Percentiles rank a stretch among this genome's conserved stretches.
phyloP scores from a whole-genome alignment of 2,797 vertebrate genomes.

The Eurystomus glaucurus region DNA sequence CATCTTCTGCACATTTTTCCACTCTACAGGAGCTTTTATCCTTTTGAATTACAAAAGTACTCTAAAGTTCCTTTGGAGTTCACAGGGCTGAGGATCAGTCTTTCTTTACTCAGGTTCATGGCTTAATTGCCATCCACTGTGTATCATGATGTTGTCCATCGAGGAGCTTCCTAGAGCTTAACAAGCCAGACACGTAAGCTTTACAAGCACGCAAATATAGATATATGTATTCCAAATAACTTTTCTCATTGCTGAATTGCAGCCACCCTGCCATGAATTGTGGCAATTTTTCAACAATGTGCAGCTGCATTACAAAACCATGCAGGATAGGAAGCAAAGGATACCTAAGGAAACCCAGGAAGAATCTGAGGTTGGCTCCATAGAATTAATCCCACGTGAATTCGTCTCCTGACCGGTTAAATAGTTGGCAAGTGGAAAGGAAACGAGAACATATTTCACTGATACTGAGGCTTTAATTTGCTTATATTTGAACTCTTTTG shows the following conservation, averaged over 20 bases:
- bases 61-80: neutral
- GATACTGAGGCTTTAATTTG: conserved; percentile 43
- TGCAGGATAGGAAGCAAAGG: conserved; percentile 47
- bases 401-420: conserved; percentile 59
- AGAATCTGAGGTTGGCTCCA: conserved; percentile 21
- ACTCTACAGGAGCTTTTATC: neutral
- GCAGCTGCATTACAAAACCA: conserved; percentile 46
- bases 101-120: neutral
- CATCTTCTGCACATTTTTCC: neutral
- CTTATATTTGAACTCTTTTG: conserved; percentile 38
- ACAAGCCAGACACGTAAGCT: conserved; percentile 1
- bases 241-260: conserved; percentile 60
- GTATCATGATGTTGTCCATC: neutral
- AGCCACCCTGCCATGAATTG: conserved; percentile 43
- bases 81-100: neutral
- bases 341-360: conserved; percentile 50
- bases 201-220: conserved; percentile 39
- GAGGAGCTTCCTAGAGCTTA: conserved; percentile 50
- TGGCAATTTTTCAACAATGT: conserved; percentile 75
- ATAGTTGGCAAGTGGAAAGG: conserved; percentile 44
- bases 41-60: neutral
- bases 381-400: neutral
- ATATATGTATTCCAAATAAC: conserved; percentile 62
- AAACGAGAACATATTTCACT: conserved; percentile 40
- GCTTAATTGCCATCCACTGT: neutral